A percentile compares a stretch with the other conserved stretches of the same genome.
Conservation (phyloP, 2,888 invertebrate genomes). For the Cecidostiba fungosa region DNA sequence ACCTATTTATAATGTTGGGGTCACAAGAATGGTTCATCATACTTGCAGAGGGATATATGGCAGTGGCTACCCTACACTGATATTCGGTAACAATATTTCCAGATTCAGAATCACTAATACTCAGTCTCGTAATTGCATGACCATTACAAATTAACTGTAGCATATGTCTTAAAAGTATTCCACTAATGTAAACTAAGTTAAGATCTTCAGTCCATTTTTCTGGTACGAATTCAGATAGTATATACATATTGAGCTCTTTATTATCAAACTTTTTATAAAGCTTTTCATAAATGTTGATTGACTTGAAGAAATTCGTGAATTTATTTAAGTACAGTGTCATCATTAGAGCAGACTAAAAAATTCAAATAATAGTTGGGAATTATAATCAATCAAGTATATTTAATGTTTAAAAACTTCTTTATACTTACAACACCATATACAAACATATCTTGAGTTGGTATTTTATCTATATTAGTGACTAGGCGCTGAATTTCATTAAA, state of each 20-base stretch:
- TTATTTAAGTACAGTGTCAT: constrained; percentile 85
- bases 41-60: constrained; percentile 92
- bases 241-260: constrained; percentile 67
- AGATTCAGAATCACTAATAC: constrained; percentile 67
- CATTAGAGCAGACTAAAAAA: constrained; percentile 85
- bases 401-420: neutral
- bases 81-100: constrained; percentile 69
- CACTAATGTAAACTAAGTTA: constrained; percentile 82
- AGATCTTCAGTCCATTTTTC: constrained; percentile 68
- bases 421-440: constrained; percentile 86
- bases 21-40: constrained; percentile 97
- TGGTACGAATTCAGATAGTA: constrained; percentile 40
- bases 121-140: constrained; percentile 83
- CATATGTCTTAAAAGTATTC: constrained; percentile 87
- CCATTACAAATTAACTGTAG: constrained; percentile 92
- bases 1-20: constrained; percentile 90
- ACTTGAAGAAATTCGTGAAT: constrained; percentile 85
- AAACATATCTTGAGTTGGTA: constrained; percentile 84
- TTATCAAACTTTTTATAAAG: constrained; percentile 71
- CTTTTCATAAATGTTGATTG: constrained; percentile 78
- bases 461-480: constrained; percentile 87
- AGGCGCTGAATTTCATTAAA: constrained; percentile 87
- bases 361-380: neutral
- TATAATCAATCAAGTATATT: neutral
- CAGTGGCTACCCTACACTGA: constrained; percentile 86